Base-by-base conservation (phyloP, 2,113 vertebrate genomes). In the Bambusicola thoracicus region DNA sequence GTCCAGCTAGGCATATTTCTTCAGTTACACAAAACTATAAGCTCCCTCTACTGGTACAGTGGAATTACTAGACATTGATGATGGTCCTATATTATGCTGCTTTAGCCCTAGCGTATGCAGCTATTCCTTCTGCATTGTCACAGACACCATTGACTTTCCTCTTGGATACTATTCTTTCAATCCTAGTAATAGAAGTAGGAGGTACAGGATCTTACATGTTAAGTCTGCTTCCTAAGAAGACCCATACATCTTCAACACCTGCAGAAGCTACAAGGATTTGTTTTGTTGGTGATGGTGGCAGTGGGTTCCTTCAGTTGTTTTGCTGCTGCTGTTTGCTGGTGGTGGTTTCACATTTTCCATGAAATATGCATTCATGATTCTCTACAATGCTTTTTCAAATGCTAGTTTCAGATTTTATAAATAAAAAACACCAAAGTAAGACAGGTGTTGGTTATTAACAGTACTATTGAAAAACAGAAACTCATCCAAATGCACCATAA, bases 11-110 rank as follows among this genome's bases (percentile, higher is more conserved):
- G 44, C 40, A 15, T 38, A 49, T 30, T 67, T 40, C 36, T 49
- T 36, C 2, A 63, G 55, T 22, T 79, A 56, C 10, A 44, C 75
- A 77, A 41, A 85, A 36, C 40, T 43, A 25, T 63, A 93, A 88
- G 79, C 91, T 93, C 87, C 93, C 68, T 77, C 76, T 95, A 48
- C 84, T 78, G 93, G 87, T 78, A 59, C 27, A 85, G 84, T 43
- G 30, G 44, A 73, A 74, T 43, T 62, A 51, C 18, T 13, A 15
- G 51, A 13, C 27, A 12, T 4, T 34, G 20, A 10, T 12, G 59
- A 24, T 2, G 44, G 27, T 16, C 34, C 62, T 25, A 38, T 44
- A 72, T 43, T 16, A 15, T 25, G 25, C 10, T 34, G 41, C 27
- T 73, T 51, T 13, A 63, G 85, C 21, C 25, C 41, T n/a, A 78